Evolutionary conservation across 2,888 invertebrate species (phyloP), one percentile per base, ranked within the genome.

Genomic region (Acleris emargana): DNA sequence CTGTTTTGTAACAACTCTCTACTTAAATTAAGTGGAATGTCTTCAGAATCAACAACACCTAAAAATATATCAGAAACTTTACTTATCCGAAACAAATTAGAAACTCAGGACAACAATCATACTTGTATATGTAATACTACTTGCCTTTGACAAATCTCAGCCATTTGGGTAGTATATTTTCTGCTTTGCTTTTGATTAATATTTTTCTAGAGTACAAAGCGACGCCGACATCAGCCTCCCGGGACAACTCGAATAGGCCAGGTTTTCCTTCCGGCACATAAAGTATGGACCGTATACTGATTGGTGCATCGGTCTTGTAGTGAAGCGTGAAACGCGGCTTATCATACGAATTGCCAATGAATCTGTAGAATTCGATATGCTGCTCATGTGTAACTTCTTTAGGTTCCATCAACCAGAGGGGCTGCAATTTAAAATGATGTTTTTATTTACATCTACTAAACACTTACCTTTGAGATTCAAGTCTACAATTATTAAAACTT

Each of bases 21-120:
- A 83, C 99, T 99, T 68, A 99, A 93, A 94, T 99, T 99, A 63
- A 99, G 91, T 50, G 99, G 99, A 91, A 99, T 99, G 88, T 99
- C 99, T 93, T 99, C 99, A 1, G 98, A 99, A 93, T 99, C 99
- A 17, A 99, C 98, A 38, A 99, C 99, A 81, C 99, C 95, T 95
- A 78, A 57, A 84, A 85, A 67, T 58, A 60, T 11, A 17, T 51
- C 13, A 13, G 52, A 45, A 49, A 43, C 62, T 42, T 54, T 16
- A 49, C 7, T 18, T n/a, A 47, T 32, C 7, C 0, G 32, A 32
- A 32, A 7, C 32, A 32, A n/a, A 17, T 52, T 52, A 28, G 5
- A 16, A 52, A 49, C 25, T 9, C 1, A 16, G 11, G 5, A 52
- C 17, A 54, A 20, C 13, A 57, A 17, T 49, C 42, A 32, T 32